These are phyloP conservation scores for Lucilia sericata DNA, from an alignment of 1,140 invertebrate species.

Conservation along the genomic window DNA sequence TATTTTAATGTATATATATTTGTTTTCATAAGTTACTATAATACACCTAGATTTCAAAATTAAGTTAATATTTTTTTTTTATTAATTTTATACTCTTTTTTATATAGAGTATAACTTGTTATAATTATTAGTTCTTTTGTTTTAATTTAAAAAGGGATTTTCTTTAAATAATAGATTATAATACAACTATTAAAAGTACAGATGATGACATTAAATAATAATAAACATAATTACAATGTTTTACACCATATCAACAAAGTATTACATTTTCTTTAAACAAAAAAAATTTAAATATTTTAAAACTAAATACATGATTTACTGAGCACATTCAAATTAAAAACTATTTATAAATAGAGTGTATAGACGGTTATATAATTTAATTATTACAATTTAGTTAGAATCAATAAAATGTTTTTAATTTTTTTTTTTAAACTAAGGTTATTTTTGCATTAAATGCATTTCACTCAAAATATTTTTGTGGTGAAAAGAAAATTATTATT, in stretches of 20 bases:
- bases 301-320: neutral
- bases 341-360: neutral
- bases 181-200: conserved; percentile 2
- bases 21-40: conserved; percentile 28
- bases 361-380: neutral
- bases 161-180: conserved; percentile 30
- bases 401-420: neutral
- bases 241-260: neutral
- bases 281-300: neutral
- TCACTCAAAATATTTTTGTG: conserved; percentile 37
- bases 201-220: neutral
- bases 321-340: neutral
- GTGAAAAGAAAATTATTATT: conserved; percentile 26
- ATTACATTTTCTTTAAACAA: neutral
- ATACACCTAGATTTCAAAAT: conserved; percentile 38
- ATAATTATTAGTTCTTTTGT: neutral
- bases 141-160: neutral
- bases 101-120: neutral
- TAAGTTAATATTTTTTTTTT: conserved; percentile 18
- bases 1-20: neutral
- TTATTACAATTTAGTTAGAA: neutral
- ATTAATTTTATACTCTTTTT: neutral
- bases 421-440: conserved; percentile 20
- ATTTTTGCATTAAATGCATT: conserved; percentile 41
- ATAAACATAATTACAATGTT: conserved; percentile 1